These are phyloP conservation scores for Cyanoderma ruficeps DNA, from an alignment of 2,113 vertebrate species.

Conservation along the genomic window DNA sequence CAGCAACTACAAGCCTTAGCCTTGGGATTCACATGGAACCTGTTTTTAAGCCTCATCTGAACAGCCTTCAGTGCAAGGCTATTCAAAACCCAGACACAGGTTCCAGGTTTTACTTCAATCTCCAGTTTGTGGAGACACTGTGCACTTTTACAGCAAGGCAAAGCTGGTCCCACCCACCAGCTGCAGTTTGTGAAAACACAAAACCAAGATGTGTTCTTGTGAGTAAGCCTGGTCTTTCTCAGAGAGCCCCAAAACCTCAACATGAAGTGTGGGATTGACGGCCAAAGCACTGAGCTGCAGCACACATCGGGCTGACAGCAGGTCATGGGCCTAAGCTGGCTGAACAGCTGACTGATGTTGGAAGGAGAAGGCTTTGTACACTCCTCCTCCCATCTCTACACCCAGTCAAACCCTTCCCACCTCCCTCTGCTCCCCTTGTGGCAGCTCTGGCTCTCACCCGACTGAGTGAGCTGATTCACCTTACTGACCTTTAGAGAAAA, in stretches of 20 bases:
- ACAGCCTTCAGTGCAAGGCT: background rate
- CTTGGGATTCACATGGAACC: background rate
- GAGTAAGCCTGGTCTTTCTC: background rate
- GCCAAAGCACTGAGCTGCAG: background rate
- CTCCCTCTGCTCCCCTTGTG: background rate
- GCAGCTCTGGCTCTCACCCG: background rate
- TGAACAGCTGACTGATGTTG: background rate
- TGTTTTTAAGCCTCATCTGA: background rate
- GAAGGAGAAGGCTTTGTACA: background rate
- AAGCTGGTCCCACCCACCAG: background rate
- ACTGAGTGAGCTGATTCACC: background rate
- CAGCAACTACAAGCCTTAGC: rapidly evolving
- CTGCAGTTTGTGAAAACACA: background rate
- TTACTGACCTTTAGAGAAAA: background rate
- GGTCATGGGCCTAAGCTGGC: background rate
- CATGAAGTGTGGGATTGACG: background rate
- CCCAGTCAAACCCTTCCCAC: background rate
- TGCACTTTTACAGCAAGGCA: background rate
- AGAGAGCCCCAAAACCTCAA: background rate
- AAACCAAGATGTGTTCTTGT: background rate
- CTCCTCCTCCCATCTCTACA: background rate
- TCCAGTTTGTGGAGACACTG: background rate
- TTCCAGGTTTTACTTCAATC: background rate
- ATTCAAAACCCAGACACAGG: background rate
- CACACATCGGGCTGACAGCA: background rate